Conservation (phyloP, 2,113 vertebrate genomes). For the Cervus canadensis region DNA sequence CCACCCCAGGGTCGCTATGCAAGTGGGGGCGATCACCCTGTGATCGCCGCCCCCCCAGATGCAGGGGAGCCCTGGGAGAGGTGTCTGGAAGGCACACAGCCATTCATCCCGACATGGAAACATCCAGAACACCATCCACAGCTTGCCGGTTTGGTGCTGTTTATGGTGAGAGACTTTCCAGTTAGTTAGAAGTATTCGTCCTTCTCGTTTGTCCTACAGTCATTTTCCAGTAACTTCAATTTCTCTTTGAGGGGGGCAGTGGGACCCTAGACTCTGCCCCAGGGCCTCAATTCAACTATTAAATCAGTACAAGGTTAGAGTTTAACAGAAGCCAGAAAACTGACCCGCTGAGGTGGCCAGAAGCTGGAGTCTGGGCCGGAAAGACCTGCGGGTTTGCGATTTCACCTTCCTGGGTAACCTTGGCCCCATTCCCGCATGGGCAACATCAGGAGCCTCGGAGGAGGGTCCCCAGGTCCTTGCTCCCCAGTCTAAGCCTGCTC, state of each 20-base stretch:
- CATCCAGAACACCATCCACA: too few relatives aligned
- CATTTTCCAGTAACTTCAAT: background rate
- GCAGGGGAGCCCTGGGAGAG: too few relatives aligned
- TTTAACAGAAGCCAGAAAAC: background rate
- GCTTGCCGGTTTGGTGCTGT: background rate
- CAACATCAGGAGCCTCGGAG: background rate
- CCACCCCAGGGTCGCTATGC: background rate
- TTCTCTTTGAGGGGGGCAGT: background rate
- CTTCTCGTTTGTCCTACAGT: background rate
- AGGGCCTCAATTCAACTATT: background rate
- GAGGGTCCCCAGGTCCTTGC: background rate
- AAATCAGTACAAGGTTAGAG: background rate
- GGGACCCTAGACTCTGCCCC: background rate
- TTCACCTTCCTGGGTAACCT: background rate
- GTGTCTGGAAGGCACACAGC: background rate
- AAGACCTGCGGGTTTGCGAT: too few relatives aligned
- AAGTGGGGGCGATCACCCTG: too few relatives aligned
- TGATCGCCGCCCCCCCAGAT: accelerated
- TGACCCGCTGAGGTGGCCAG: background rate
- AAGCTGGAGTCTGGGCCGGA: background rate
- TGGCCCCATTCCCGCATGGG: background rate
- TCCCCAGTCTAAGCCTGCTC: background rate
- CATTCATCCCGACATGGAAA: background rate
- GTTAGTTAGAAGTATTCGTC: background rate
- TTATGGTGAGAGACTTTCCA: background rate